These are phyloP conservation scores for Oncorhynchus nerka DNA, from an alignment of 2,113 vertebrate species.

Conservation along the genomic window DNA sequence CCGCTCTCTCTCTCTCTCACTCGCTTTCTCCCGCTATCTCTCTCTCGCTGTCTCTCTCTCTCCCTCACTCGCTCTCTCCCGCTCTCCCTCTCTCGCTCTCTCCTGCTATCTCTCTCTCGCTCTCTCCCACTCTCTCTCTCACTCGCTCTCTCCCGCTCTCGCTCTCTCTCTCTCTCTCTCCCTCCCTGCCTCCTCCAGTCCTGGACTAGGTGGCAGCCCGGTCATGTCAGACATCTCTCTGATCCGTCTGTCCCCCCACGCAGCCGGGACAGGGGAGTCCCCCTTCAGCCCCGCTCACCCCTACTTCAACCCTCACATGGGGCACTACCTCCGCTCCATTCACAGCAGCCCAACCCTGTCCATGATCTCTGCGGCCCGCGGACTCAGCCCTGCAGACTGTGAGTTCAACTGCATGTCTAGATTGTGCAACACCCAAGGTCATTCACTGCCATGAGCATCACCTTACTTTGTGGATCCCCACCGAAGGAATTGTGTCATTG, in stretches of 20 bases:
- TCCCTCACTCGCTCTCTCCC: not conserved
- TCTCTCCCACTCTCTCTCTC: not conserved
- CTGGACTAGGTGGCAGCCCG: constrained; percentile 85
- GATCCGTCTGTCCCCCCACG: constrained; percentile 87
- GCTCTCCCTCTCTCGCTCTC: not conserved
- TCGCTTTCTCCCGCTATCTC: not conserved
- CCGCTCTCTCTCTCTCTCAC: not conserved
- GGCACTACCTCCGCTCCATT: constrained; percentile 92
- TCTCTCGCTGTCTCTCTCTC: too few relatives aligned
- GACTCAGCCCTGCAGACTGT: constrained; percentile 89
- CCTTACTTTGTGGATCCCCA: too few relatives aligned
- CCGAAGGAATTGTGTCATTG: too few relatives aligned
- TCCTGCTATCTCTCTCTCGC: not conserved
- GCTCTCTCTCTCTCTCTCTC: not conserved
- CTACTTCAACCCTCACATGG: constrained; percentile 88
- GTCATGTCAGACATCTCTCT: constrained; percentile 93
- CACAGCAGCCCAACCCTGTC: constrained; percentile 91
- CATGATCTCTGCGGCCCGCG: constrained; percentile 87
- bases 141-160: not conserved
- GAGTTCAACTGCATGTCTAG: constrained; percentile 53
- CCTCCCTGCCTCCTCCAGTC: constrained; percentile 35
- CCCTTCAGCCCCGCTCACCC: constrained; percentile 85
- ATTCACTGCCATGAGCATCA: too few relatives aligned
- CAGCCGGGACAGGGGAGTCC: constrained; percentile 75
- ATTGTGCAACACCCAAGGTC: too few relatives aligned